phyloP scores from a whole-genome alignment of 2,113 vertebrate species.

The Carollia perspicillata region DNA sequence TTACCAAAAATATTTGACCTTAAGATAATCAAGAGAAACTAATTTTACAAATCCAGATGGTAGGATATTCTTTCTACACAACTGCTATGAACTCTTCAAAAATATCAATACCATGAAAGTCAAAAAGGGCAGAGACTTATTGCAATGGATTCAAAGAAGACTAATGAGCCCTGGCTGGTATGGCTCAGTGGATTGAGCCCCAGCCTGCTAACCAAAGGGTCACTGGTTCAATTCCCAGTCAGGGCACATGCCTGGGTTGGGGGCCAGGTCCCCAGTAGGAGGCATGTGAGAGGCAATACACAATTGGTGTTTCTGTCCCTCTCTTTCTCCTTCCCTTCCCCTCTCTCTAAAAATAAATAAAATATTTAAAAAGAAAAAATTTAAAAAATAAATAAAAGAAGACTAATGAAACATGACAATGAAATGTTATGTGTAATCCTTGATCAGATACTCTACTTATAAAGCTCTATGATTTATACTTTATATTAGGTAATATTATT shows the following conservation, averaged over 20 bases:
- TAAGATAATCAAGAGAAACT: not conserved
- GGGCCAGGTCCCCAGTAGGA: no score
- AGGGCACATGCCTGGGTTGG: no score
- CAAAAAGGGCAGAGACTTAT: not conserved
- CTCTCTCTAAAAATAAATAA: no score
- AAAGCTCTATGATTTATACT: not conserved
- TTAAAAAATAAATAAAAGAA: no score
- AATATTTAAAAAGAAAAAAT: no score
- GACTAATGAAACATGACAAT: not conserved
- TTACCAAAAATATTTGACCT: not conserved
- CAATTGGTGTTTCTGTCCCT: no score
- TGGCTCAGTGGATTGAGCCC: no score
- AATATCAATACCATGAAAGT: not conserved
- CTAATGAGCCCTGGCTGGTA: not conserved
- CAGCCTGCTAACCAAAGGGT: no score
- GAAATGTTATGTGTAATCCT: not conserved
- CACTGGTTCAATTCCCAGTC: no score
- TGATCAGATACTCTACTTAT: not conserved
- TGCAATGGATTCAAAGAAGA: not conserved
- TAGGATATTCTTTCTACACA: not conserved
- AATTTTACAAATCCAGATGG: not conserved
- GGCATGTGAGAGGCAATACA: no score
- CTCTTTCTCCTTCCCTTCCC: no score
- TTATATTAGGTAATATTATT: not conserved
- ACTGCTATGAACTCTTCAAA: not conserved